Evolutionary conservation across 2,113 vertebrate genomes (phyloP).

Genomic region (Gobio gobio): DNA sequence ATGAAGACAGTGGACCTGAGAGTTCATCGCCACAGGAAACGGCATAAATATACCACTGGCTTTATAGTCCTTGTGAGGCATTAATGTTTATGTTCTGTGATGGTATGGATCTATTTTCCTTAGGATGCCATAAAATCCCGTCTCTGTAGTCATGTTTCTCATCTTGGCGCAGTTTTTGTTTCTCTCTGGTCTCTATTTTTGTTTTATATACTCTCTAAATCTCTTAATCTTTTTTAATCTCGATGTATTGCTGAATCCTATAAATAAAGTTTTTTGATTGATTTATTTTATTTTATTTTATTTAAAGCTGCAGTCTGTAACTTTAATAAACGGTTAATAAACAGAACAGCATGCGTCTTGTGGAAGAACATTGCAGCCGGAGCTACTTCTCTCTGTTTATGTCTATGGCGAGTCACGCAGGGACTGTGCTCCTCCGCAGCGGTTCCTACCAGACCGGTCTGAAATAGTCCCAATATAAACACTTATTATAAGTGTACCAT

Average conservation of each 20-base stretch:
- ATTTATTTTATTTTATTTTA: too few species aligned
- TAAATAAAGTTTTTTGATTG: too few species aligned
- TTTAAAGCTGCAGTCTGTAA: too few species aligned
- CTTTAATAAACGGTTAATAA: too few species aligned
- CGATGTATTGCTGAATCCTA: background rate
- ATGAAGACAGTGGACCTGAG: conserved; percentile 18
- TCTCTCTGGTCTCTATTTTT: background rate
- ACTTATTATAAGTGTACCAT: too few species aligned
- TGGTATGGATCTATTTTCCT: background rate
- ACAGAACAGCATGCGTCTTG: too few species aligned
- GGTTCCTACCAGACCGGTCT: too few species aligned
- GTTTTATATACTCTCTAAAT: background rate
- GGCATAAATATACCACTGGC: background rate
- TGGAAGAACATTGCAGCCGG: too few species aligned
- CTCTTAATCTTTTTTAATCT: background rate
- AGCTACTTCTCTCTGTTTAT: too few species aligned
- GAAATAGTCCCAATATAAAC: too few species aligned
- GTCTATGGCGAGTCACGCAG: too few species aligned
- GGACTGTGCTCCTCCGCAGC: too few species aligned
- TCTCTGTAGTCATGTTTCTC: conserved; percentile 7
- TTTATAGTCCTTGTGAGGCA: background rate
- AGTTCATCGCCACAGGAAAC: background rate
- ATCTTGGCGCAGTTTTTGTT: background rate
- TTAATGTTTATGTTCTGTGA: background rate
- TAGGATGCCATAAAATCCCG: background rate